Conservation (phyloP, 2,888 invertebrate species). For the Tipula helvola region DNA sequence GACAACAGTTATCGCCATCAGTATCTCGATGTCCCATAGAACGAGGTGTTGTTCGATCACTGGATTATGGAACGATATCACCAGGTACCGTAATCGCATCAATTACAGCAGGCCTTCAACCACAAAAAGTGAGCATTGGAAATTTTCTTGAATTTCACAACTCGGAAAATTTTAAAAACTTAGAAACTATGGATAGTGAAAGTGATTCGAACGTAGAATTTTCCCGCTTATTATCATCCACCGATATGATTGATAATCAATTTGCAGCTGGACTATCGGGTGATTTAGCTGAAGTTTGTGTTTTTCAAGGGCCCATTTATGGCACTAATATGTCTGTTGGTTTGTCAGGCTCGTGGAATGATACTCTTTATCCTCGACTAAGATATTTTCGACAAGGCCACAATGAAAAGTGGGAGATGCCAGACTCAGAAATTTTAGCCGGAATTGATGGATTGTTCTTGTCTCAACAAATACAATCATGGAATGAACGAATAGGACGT, state of each 20-base stretch:
- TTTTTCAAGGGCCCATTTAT: conserved; percentile 47
- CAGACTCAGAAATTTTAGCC: conserved; percentile 53
- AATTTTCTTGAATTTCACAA: conserved; percentile 28
- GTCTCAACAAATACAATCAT: conserved; percentile 38
- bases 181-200: conserved; percentile 20
- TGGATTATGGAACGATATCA: conserved; percentile 45
- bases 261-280: conserved; percentile 51
- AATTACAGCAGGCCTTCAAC: conserved; percentile 47
- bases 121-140: conserved; percentile 40
- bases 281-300: conserved; percentile 52
- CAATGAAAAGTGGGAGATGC: conserved; percentile 43
- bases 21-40: conserved; percentile 46
- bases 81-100: conserved; percentile 46
- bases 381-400: conserved; percentile 41
- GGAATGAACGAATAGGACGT: conserved; percentile 39
- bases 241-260: conserved; percentile 38
- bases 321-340: conserved; percentile 40
- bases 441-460: conserved; percentile 46
- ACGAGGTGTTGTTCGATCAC: conserved; percentile 49
- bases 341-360: conserved; percentile 51
- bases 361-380: conserved; percentile 43
- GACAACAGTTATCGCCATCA: conserved; percentile 11
- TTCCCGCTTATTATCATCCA: conserved; percentile 12
- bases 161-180: conserved; percentile 12
- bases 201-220: neutral